Evolutionary conservation across 2,113 vertebrate species (phyloP).

Genomic region (Gorsachius goisagi): DNA sequence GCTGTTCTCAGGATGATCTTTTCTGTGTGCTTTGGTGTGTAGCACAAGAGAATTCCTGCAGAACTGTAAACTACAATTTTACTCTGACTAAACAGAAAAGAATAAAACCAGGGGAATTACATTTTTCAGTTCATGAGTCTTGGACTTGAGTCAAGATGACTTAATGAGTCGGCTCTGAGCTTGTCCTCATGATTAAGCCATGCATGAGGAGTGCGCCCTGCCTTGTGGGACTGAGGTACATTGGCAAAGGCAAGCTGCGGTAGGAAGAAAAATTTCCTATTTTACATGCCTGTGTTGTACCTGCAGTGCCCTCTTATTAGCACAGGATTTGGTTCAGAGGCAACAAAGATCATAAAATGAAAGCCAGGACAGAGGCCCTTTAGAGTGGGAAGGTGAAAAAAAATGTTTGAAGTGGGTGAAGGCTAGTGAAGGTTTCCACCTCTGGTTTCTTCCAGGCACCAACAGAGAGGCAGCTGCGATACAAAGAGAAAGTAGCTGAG

Average conservation of each 20-base stretch:
- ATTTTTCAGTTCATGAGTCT: background rate
- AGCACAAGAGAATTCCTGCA: background rate
- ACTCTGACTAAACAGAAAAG: background rate
- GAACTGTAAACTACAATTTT: background rate
- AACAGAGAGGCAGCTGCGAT: conserved; percentile 90
- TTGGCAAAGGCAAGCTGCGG: background rate
- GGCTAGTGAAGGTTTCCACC: background rate
- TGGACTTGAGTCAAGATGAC: background rate
- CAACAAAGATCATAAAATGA: background rate
- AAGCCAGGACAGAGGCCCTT: background rate
- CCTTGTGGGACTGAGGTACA: background rate
- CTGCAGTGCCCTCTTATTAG: background rate
- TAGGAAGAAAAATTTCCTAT: background rate
- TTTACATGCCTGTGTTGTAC: background rate
- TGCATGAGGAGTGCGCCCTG: background rate
- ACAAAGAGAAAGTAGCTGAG: conserved; percentile 97
- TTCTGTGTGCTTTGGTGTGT: background rate
- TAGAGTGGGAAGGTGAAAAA: background rate
- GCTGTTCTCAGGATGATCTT: background rate
- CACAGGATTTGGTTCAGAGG: background rate
- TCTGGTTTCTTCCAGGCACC: conserved; percentile 79
- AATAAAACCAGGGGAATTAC: background rate
- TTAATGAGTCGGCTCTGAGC: background rate
- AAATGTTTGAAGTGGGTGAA: background rate
- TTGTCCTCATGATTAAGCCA: background rate